Evolutionary conservation across 2,113 vertebrate genomes (phyloP).

Genomic region (Melanostigma gelatinosum): DNA sequence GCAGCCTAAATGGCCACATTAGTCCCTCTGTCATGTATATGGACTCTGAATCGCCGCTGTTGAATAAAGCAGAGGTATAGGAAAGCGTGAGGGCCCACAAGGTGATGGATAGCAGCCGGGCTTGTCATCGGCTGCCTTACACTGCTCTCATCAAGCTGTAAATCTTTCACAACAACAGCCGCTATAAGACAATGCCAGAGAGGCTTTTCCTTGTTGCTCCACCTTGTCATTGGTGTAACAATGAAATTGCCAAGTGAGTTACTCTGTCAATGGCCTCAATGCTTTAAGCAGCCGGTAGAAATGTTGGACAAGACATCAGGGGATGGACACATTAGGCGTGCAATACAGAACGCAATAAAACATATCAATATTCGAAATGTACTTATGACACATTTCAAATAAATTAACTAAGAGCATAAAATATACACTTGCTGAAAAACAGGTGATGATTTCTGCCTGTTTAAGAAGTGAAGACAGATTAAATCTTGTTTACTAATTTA

Average conservation of each 20-base stretch:
- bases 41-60: conserved; percentile 51
- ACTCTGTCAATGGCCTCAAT: conserved; percentile 60
- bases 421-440: neutral
- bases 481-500: neutral
- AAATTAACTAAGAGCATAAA: neutral
- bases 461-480: neutral
- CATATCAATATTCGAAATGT: conserved; percentile 10
- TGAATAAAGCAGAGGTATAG: conserved; percentile 51
- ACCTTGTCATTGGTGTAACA: conserved; percentile 68
- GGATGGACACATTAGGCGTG: conserved; percentile 10
- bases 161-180: conserved; percentile 80
- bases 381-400: neutral
- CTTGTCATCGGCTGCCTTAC: conserved; percentile 59
- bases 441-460: neutral
- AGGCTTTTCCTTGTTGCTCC: conserved; percentile 70
- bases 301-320: conserved; percentile 70
- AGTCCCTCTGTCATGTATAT: conserved; percentile 64
- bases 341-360: conserved; percentile 17
- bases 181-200: conserved; percentile 70
- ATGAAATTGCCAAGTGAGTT: conserved; percentile 63
- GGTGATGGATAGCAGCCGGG: conserved; percentile 81
- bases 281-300: conserved; percentile 65
- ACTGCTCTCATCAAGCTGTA: conserved; percentile 83
- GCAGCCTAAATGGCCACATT: conserved; percentile 39
- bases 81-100: conserved; percentile 52